Base-by-base conservation (phyloP, 2,888 invertebrate species). In the Siphonodentalium dalli region DNA sequence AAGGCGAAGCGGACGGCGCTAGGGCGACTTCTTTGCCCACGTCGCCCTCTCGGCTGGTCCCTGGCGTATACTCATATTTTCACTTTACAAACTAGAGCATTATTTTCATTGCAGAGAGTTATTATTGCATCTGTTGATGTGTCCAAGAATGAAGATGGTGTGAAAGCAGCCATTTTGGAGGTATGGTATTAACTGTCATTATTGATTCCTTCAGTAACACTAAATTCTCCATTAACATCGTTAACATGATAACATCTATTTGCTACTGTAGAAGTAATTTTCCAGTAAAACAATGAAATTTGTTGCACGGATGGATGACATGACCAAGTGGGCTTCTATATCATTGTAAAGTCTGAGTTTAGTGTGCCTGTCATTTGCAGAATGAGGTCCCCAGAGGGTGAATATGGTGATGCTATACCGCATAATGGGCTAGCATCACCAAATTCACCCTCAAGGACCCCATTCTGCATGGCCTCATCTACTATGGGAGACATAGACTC, bases 61-160 rank as follows among this genome's bases (percentile, higher is more conserved):
- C n/a, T n/a, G n/a, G n/a, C n/a, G n/a, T n/a, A n/a, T n/a, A n/a
- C n/a, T n/a, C n/a, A n/a, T n/a, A n/a, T n/a, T n/a, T n/a, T n/a
- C n/a, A n/a, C n/a, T n/a, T n/a, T n/a, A n/a, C n/a, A n/a, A n/a
- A n/a, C n/a, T n/a, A n/a, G n/a, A n/a, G n/a, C n/a, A 35, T 45
- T 43, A 18, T 52, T 47, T 37, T 31, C 58, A 41, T 54, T 63
- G 11, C 68, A 79, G 71, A 73, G 65, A 55, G 71, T 82, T 13
- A 55, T 69, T 15, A 65, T 64, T 53, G 63, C 74, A 47, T 76
- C 79, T 41, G 75, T 74, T 4, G 82, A 83, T 63, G 61, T 83
- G 8, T 64, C 75, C 3, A 63, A 64, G 37, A 70, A 75, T 50
- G 77, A 71, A 55, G 59, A 64, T 15, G 54, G 51, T 41, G 74